Evolutionary conservation across 2,113 vertebrate species (phyloP), one percentile per base, ranked within the genome.

Genomic region (Anhinga rufa): DNA sequence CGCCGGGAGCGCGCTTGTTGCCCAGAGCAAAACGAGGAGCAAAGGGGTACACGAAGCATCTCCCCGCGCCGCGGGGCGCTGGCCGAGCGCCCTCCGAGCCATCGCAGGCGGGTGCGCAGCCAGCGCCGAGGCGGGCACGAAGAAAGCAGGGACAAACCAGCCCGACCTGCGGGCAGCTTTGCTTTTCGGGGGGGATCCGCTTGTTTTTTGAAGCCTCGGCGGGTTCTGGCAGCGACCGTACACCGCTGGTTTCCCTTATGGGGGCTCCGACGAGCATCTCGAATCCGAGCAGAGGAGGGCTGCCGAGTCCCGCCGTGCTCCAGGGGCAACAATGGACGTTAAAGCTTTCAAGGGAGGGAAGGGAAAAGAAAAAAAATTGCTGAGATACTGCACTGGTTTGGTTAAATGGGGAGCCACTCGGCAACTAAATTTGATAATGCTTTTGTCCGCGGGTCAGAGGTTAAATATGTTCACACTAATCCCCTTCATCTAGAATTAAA

Each of bases 381-480:
- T 65, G 84, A 91, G 95, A 94, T 91, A 65, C 97, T 0, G 93
- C 96, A 82, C 97, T 88, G 95, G 97, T 65, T 89, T 46, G 34
- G 95, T 98, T 97, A 98, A 98, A 97, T 61, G 97, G 97, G 96
- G 96, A 98, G 97, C 98, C 98, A 98, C 99, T 98, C 97, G 97
- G 98, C 98, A 99, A 99, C 98, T 97, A 98, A 98, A 98, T 99
- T 98, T 98, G 99, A 99, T 98, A 98, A 98, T 96, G 98, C 98
- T 98, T 99, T 99, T 99, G 99, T 99, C 97, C 85, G 54, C 3
- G 78, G 99, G 98, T 99, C 99, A 99, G 98, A 99, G 99, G 99
- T 99, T 98, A 99, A 98, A 99, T 98, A 99, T 98, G 98, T 98
- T 98, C 98, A 96, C 98, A 96, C 98, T 99, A 99, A 99, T 99